Base-by-base conservation (phyloP, 1,140 invertebrate species). In the Campoletis sonorensis region DNA sequence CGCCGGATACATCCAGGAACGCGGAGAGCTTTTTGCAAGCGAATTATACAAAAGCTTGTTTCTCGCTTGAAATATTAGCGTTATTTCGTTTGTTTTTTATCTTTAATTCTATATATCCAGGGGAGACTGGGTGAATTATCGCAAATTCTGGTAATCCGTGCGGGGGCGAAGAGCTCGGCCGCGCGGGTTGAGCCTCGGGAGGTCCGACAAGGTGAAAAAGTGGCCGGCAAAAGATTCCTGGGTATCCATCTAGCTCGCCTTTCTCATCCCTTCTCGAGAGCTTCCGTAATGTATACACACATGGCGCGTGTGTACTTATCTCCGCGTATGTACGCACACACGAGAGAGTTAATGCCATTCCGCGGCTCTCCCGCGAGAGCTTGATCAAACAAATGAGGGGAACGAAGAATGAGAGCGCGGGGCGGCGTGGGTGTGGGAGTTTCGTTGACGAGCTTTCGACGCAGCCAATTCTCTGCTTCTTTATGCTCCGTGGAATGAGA, bases 361-460 rank as follows among this genome's bases (percentile, higher is more conserved):
- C 84, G 82, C 75, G 77, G 82, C 40, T 8, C 81, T 79, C 77
- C 70, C 83, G 68, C 83, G 68, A 71, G 68, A 71, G 82, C 84
- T 87, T 85, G 87, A 88, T 88, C 86, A 88, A 88, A 88, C 85
- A 88, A 87, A 86, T 87, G 85, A 82, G 84, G 85, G 85, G 37
- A 77, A 58, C 33, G 23, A 67, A 37, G 37, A 30, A n/a, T 11
- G 64, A 0, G 79, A 70, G 33, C 15, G 68, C 40, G 71, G 10
- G 10, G 85, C 85, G 7, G 30, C 7, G 30, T 33, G 84, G 86
- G 58, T n/a, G n/a, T n/a, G 7, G 21, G 54, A 58, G 21, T 58
- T 58, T 21, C 18, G 54, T 13, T 21, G 18, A 23, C 54, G 54
- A 7, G 30, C 3, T 54, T 10, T 54, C 10, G 49, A 54, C 49